Evolutionary conservation across 2,113 vertebrate genomes (phyloP), one percentile per base, ranked within the genome.

Genomic region (Phoxinus phoxinus): DNA sequence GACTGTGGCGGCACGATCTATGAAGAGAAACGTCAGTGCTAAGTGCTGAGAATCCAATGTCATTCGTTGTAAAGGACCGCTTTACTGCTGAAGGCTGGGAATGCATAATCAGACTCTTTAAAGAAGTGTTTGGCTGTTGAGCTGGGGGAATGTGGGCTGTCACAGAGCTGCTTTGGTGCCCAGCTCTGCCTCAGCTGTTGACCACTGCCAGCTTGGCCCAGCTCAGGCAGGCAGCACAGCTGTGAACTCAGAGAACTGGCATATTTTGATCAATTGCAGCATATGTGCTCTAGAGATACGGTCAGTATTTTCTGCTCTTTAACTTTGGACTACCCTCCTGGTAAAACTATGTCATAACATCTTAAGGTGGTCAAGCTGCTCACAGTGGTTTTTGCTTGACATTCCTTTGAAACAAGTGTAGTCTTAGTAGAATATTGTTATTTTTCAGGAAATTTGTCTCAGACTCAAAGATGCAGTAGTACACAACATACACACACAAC

Each of bases 21-120:
- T 65, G 51, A 61, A 46, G 69, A 67, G 17, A 59, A 63, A 77
- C 32, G 56, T 61, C 30, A 59, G 46, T 53, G 51, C 25, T 30
- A 58, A 84, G 46, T 76, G 46, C 73, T 76, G 46, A 53, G 27
- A 79, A 51, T 78, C 32, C 77, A 32, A 17, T 35, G 25, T 81
- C 82, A 84, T 53, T 48, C 32, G 1, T 53, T 82, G n/a, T 74
- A 65, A 86, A 71, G 51, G 23, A 37, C 53, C n/a, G 82, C 51
- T 72, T 74, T 69, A 58, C 56, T 72, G 65, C 65, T 80, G n/a
- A 61, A 53, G 51, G 27, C 51, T 72, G 53, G 77, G 53, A 86
- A 86, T 79, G 84, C 78, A 78, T 41, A 77, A 72, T 79, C 78
- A 81, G 71, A 19, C 53, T 27, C 59, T 85, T 78, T 85, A 53